Percentiles rank a stretch among this genome's conserved stretches.
Evolutionary conservation across 2,113 vertebrate genomes (phyloP).

Genomic region (Nesoenas mayeri): DNA sequence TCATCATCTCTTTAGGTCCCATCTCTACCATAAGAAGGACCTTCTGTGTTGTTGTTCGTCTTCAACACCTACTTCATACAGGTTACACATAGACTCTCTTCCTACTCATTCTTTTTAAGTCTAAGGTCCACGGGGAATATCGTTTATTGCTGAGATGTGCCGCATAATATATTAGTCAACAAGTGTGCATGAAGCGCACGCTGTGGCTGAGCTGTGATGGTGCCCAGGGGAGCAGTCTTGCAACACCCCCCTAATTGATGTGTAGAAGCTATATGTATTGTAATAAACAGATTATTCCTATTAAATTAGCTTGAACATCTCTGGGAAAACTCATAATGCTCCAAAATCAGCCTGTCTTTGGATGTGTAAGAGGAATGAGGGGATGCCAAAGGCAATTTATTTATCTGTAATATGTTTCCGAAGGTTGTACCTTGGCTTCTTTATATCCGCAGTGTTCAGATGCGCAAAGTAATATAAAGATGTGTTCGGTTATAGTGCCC

Average conservation of each 20-base stretch:
- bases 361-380: background rate
- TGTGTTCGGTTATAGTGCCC: background rate
- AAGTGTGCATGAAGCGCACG: background rate
- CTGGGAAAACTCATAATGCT: background rate
- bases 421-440: background rate
- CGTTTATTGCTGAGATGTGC: background rate
- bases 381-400: background rate
- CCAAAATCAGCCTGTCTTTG: background rate
- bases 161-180: background rate
- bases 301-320: background rate
- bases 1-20: background rate
- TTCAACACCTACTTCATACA: background rate
- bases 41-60: background rate
- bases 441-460: background rate
- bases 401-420: background rate
- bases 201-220: rapidly evolving
- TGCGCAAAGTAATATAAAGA: background rate
- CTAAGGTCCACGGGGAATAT: background rate
- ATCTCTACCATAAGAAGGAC: background rate
- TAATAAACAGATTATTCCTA: constrained; percentile 21
- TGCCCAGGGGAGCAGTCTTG: background rate
- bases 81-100: background rate
- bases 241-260: background rate
- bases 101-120: background rate
- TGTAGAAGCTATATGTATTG: background rate